These are phyloP conservation scores for Cyaniris semiargus DNA, from an alignment of 2,888 invertebrate genomes.

Conservation along the genomic window DNA sequence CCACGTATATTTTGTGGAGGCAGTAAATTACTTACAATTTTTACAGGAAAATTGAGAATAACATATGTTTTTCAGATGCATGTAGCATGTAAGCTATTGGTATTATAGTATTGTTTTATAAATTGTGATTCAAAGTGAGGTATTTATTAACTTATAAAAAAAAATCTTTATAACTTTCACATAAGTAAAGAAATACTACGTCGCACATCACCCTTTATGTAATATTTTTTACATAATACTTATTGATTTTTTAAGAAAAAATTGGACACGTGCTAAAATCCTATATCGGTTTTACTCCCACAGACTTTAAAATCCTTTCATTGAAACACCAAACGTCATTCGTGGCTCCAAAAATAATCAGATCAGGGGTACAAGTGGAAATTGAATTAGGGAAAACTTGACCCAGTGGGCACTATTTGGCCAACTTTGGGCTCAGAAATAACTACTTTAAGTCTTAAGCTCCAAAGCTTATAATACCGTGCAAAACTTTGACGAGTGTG, in stretches of 20 bases:
- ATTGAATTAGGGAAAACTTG: conserved; percentile 74
- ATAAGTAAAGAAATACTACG: no score
- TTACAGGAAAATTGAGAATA: background rate
- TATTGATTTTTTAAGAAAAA: background rate
- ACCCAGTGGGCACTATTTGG: conserved; percentile 55
- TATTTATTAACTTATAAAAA: no score
- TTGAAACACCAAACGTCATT: conserved; percentile 55
- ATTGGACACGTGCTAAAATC: background rate
- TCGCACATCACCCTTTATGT: no score
- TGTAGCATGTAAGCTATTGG: no score
- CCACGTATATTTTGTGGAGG: no score
- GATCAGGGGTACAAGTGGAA: conserved; percentile 70
- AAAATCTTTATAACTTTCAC: no score
- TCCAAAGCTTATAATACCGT: conserved; percentile 35
- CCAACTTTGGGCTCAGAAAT: conserved; percentile 34
- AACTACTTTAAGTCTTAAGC: conserved; percentile 30
- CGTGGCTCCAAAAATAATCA: conserved; percentile 67
- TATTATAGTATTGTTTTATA: no score
- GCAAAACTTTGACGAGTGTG: background rate
- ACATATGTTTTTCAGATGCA: no score
- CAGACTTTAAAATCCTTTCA: conserved; percentile 46
- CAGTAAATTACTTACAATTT: background rate
- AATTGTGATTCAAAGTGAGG: no score
- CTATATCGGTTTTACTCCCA: background rate
- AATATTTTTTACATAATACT: background rate